Evolutionary conservation across 2,113 vertebrate genomes (phyloP).

Genomic region (Piprites chloris): DNA sequence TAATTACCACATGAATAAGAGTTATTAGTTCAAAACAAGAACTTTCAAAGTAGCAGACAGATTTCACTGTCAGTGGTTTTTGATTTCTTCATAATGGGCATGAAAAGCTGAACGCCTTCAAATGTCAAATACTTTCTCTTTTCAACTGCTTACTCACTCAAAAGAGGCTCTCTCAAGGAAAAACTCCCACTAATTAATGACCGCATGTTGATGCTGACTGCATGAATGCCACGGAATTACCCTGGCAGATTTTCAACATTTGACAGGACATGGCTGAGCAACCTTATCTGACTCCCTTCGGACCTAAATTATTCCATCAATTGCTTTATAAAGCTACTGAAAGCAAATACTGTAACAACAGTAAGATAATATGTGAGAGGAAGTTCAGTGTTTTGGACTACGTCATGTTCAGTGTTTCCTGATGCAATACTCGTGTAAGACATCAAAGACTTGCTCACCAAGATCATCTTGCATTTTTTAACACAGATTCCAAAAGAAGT

Average conservation of each 20-base stretch:
- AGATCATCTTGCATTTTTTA: neutral
- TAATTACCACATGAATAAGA: neutral
- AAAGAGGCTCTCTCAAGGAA: neutral
- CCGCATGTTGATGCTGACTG: neutral
- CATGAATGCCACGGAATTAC: neutral
- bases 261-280: neutral
- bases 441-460: neutral
- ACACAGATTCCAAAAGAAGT: neutral
- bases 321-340: neutral
- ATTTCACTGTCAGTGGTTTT: slow-evolving; percentile 2
- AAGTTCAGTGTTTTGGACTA: neutral
- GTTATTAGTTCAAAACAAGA: slow-evolving; percentile 23
- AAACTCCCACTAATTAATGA: neutral
- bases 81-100: neutral
- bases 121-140: neutral
- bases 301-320: neutral
- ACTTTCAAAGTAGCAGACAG: neutral
- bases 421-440: neutral
- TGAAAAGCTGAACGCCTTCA: neutral
- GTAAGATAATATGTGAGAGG: neutral
- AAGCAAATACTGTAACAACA: neutral
- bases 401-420: neutral
- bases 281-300: neutral
- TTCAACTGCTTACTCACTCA: neutral
- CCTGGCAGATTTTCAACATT: neutral